Evolutionary conservation across 1,140 invertebrate species (phyloP).

Genomic region (Colletes latitarsis): DNA sequence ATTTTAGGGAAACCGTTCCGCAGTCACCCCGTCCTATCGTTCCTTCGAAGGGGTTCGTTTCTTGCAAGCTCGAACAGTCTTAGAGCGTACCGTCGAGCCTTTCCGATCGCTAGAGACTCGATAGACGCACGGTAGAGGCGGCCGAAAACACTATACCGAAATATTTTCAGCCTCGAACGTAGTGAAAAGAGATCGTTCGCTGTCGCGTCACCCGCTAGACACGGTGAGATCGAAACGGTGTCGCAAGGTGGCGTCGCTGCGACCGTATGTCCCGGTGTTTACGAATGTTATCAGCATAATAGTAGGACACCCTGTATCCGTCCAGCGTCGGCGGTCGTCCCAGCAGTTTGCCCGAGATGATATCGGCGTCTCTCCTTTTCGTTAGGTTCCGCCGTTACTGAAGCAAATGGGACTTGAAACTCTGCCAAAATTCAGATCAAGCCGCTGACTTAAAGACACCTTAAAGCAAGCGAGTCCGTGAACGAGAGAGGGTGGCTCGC

Average conservation of each 20-base stretch:
- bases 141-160: neutral
- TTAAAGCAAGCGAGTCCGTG: conserved; percentile 61
- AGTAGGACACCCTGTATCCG: conserved; percentile 69
- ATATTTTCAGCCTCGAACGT: neutral
- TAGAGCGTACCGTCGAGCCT: neutral
- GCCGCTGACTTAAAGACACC: conserved; percentile 74
- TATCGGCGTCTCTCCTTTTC: conserved; percentile 76
- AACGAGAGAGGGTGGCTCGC: neutral
- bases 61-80: neutral
- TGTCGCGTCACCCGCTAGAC: conserved; percentile 64
- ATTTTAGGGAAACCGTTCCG: conserved; percentile 37
- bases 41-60: neutral
- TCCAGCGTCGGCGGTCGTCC: conserved; percentile 27
- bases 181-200: conserved; percentile 45
- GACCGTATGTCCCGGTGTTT: conserved; percentile 57
- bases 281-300: conserved; percentile 68
- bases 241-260: conserved; percentile 37
- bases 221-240: conserved; percentile 42
- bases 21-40: neutral
- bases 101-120: too few species aligned
- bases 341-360: conserved; percentile 73
- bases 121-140: too few species aligned
- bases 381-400: conserved; percentile 74
- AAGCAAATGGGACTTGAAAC: conserved; percentile 78
- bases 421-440: conserved; percentile 76